Evolutionary conservation across 1,140 invertebrate genomes (phyloP), one percentile per base, ranked within the genome.

Genomic region (Aphis craccivora): DNA sequence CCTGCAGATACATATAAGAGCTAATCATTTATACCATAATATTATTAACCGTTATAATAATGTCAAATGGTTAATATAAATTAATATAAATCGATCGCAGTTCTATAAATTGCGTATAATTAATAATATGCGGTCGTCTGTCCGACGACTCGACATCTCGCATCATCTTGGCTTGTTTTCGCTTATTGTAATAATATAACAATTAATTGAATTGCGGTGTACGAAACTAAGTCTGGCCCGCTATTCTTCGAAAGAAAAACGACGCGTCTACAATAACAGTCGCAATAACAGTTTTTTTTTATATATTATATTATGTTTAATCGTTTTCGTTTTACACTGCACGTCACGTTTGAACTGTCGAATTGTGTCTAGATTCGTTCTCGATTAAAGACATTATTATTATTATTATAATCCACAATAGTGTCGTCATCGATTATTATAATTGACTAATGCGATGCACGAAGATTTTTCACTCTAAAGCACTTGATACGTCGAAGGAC

Each of bases 401-500:
- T 51, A 35, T n/a, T 51, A 22, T 35, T 55, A 55, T 20, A 20
- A 37, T 37, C 20, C 35, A 55, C 18, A 89, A 53, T 45, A 35
- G 48, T 89, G 51, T 89, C 88, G 48, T 89, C 51, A 40, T 89
- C 51, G 88, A 89, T 89, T 89, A 89, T 55, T n/a, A 55, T 89
- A 89, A 89, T 89, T 37, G 88, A 89, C 88, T 40, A 37, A 89
- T 55, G n/a, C 30, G 7, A 43, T 90, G 89, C 25, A n/a, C 25
- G 53, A 67, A 30, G 55, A 90, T 90, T 90, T 90, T 90, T 60
- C 55, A 67, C 37, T 67, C 53, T 67, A n/a, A 67, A 90, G 53
- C 89, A 90, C 89, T 90, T 67, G 53, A 43, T 90, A 67, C 89
- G 53, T 90, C 89, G 89, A 90, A 90, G 89, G 89, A 90, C 89